Base-by-base conservation (phyloP, 2,888 invertebrate species). In the Yponomeuta sedellus region DNA sequence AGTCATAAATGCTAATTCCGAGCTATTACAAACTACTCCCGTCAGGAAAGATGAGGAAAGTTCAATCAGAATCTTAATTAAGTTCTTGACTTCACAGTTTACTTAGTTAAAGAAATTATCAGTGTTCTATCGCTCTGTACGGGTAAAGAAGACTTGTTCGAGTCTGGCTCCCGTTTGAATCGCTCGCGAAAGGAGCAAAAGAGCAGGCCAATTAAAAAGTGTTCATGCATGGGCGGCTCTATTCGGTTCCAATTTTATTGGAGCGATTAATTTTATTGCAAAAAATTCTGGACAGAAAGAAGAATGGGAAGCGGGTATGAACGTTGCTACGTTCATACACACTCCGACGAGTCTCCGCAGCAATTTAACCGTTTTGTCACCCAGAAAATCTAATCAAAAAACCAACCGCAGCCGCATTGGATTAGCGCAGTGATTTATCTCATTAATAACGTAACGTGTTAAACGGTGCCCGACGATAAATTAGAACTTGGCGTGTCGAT, bases 261-360 rank as follows among this genome's bases (percentile, higher is more conserved):
- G 81, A 85, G 84, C 88, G 87, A 90, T 91, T 91, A 90, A 90
- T 89, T 90, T 90, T 87, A 90, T 89, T 87, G 86, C 85, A 78
- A 87, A 89, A 88, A 85, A 88, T 88, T 88, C 84, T 86, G 87
- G 86, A 88, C 88, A 88, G 86, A 86, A 85, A 80, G 86, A 88
- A 86, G 83, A 88, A 89, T 88, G 82, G 86, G 78, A 81, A 82
- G 79, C 80, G 82, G 44, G 44, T 3, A 52, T 52, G n/a, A n/a
- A 3, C 16, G 16, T 12, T 52, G 12, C 16, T 16, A 16, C 16
- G 16, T 16, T 52, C 44, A 52, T 16, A 10, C 44, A 52, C 16
- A 52, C 16, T 16, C 12, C 44, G 16, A 16, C 16, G 44, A 52
- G 3, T 52, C 44, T 16, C 16, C 16, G 44, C 16, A 3, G 44